Conservation (phyloP, 2,797 vertebrate genomes). For the Syngnathus acus region DNA sequence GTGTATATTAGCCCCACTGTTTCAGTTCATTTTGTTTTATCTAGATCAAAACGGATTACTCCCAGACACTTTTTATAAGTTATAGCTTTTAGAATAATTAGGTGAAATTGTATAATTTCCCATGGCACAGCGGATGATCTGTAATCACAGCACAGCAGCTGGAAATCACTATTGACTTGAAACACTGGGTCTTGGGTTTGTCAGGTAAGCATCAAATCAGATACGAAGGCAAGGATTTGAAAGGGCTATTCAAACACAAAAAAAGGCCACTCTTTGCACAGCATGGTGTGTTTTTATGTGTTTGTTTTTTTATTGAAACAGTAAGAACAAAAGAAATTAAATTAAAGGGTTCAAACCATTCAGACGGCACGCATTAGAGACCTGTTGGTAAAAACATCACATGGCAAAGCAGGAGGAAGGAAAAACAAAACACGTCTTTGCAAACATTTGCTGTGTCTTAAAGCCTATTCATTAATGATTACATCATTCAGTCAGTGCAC, state of each 20-base stretch:
- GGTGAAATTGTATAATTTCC: not conserved
- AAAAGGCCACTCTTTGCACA: not conserved
- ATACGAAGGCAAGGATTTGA: conserved; percentile 6
- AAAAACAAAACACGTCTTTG: conserved; percentile 54
- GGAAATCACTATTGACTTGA: conserved; percentile 6
- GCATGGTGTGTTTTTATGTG: conserved; percentile 25
- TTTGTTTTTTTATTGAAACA: conserved; percentile 72
- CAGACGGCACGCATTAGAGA: conserved; percentile 58
- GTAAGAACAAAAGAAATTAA: conserved; percentile 72
- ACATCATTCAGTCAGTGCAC: conserved; percentile 71
- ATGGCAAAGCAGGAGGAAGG: conserved; percentile 51
- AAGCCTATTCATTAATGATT: conserved; percentile 58
- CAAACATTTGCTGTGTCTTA: conserved; percentile 75
- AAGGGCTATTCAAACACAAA: conserved; percentile 6
- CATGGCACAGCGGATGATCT: not conserved
- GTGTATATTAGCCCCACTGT: no score
- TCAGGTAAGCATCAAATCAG: conserved; percentile 16
- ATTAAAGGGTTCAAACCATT: conserved; percentile 63
- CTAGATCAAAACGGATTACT: no score
- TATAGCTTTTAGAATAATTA: not conserved
- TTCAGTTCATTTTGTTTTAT: no score
- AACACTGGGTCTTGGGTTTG: conserved; percentile 15
- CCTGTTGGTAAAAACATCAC: conserved; percentile 28
- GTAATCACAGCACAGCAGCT: not conserved
- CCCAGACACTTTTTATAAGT: not conserved